phyloP scores from a whole-genome alignment of 2,797 vertebrate genomes.

The Sebastes nivosus region DNA sequence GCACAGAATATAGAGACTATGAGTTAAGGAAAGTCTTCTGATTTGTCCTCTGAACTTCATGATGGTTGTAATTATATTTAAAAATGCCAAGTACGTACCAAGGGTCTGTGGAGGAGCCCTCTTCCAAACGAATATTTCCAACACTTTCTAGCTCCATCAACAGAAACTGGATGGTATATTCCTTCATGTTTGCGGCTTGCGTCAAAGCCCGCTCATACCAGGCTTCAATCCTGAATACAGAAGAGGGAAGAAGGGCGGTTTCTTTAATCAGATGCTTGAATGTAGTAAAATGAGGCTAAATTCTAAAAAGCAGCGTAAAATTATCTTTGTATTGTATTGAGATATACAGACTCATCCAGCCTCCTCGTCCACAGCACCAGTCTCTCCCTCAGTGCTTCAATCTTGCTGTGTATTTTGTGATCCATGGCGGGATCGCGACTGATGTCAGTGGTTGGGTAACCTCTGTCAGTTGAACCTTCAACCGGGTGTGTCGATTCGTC shows the following conservation, averaged over 20 bases:
- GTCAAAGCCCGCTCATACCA: constrained; percentile 73
- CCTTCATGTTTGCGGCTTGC: constrained; percentile 74
- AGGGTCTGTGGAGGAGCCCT: constrained; percentile 81
- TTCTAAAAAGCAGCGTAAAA: background rate
- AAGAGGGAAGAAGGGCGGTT: background rate
- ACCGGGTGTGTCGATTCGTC: background rate
- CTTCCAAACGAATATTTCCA: constrained; percentile 89
- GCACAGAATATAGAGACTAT: background rate
- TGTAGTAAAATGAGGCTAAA: background rate
- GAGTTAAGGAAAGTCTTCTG: background rate
- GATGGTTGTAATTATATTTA: background rate
- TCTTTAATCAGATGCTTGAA: background rate
- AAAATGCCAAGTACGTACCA: constrained; percentile 71
- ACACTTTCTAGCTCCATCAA: constrained; percentile 87
- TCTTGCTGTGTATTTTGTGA: constrained; percentile 78
- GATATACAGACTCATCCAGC: constrained; percentile 76
- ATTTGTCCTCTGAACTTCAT: background rate
- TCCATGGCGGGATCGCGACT: constrained; percentile 62
- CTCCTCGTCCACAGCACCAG: constrained; percentile 80
- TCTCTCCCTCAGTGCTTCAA: constrained; percentile 79
- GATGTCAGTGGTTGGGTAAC: constrained; percentile 32
- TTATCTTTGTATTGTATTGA: background rate
- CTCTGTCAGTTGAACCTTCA: constrained; percentile 30
- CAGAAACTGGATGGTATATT: constrained; percentile 81
- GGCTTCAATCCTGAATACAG: constrained; percentile 76